Evolutionary conservation across 2,113 vertebrate genomes (phyloP), one percentile per base, ranked within the genome.

Genomic region (Bambusicola thoracicus): DNA sequence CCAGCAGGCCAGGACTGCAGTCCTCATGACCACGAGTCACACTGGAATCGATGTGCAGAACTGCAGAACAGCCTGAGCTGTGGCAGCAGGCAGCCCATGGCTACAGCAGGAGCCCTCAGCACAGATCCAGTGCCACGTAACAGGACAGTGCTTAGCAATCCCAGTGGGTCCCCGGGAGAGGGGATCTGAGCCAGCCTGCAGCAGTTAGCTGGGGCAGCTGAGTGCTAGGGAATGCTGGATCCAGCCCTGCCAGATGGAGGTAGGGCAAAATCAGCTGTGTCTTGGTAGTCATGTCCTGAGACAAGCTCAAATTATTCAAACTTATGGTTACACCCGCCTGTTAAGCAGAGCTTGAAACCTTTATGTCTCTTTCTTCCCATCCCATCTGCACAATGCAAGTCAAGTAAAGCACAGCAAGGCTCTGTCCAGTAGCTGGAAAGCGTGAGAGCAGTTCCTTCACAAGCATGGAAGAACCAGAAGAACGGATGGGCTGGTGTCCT

Each of bases 111-210:
- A 81, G 12, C 29, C 68, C 25, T 32, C 43, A 43, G 0, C 0
- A 86, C 49, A 92, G 73, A 78, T 4, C 34, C 77, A 74, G 65
- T 1, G 2, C 30, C 30, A 9, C 0, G 0, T 2, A 36, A 24
- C n/a, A 30, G 58, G 18, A 20, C n/a, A 62, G 66, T 6, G 2
- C 24, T 41, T 34, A 4, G 12, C 46, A 87, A 0, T 16, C 38
- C 65, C 59, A 25, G 27, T 17, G 27, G 30, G 29, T 38, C 18
- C 29, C 51, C 3, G 10, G 27, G 32, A 91, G 51, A 85, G 58
- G 34, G 51, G 78, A 87, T 9, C 70, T 78, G 46, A n/a, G 78
- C 36, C 2, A 36, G 61, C 4, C 49, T 25, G 51, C 22, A 48
- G 56, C 51, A 5, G 2, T n/a, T 44, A 40, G 36, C 7, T 2